A percentile compares a stretch with the other conserved stretches of the same genome.
Evolutionary conservation across 2,113 vertebrate species (phyloP).

Genomic region (Phainopepla nitens): DNA sequence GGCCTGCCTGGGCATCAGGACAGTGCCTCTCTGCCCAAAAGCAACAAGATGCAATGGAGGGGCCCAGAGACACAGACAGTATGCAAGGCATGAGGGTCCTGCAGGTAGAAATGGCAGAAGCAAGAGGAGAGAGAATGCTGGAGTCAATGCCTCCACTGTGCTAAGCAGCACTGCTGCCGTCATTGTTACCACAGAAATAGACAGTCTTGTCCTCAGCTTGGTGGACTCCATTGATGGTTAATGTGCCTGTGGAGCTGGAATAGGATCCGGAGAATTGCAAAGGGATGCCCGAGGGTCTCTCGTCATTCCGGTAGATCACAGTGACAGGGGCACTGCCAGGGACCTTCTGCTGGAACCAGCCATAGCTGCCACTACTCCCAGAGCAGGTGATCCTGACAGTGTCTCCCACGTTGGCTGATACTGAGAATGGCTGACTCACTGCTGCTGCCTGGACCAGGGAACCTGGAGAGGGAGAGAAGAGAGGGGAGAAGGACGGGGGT

Average conservation of each 20-base stretch:
- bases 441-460: not conserved
- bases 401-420: fast-evolving
- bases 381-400: not conserved
- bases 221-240: not conserved
- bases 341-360: not conserved
- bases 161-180: not conserved
- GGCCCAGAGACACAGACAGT: no score
- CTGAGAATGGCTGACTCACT: fast-evolving
- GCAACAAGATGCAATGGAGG: no score
- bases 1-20: not conserved
- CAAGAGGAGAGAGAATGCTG: no score
- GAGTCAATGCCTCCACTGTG: no score
- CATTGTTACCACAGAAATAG: fast-evolving
- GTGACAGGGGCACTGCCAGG: not conserved
- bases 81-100: no score
- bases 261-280: not conserved
- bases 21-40: no score
- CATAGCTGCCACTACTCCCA: not conserved
- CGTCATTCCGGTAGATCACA: fast-evolving
- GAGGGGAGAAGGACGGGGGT: not conserved
- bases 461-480: not conserved
- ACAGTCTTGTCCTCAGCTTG: not conserved
- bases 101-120: no score
- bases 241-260: fast-evolving
- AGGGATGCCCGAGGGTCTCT: not conserved